Percentiles rank a stretch among this genome's conserved stretches.
Evolutionary conservation across 2,888 invertebrate species (phyloP).

Genomic region (Catocala nupta): DNA sequence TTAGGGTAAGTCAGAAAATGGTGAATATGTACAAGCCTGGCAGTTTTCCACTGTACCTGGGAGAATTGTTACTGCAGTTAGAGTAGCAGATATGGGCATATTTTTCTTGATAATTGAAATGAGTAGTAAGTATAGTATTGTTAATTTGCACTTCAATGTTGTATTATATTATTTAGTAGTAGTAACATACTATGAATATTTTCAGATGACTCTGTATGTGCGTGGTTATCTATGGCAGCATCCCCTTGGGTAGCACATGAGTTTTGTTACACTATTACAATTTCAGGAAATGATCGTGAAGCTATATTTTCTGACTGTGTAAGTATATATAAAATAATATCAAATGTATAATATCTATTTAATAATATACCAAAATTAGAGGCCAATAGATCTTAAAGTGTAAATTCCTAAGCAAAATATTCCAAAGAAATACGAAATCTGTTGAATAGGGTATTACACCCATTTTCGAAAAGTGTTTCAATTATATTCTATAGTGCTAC

Average conservation of each 20-base stretch:
- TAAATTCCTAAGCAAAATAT: too few species aligned
- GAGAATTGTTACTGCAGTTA: conserved; percentile 77
- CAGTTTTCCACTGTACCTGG: conserved; percentile 78
- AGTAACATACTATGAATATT: conserved; percentile 20
- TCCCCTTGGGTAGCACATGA: conserved; percentile 77
- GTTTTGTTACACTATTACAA: conserved; percentile 77
- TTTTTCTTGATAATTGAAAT: conserved; percentile 83
- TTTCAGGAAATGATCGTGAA: conserved; percentile 82
- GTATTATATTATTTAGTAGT: neutral
- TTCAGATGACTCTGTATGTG: conserved; percentile 69
- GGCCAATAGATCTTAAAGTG: too few species aligned
- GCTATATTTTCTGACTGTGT: conserved; percentile 82
- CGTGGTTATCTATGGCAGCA: conserved; percentile 81
- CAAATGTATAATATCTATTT: too few species aligned
- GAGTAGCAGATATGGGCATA: conserved; percentile 81
- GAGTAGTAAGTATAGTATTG: conserved; percentile 63
- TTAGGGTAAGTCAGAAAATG: conserved; percentile 79
- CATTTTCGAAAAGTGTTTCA: too few species aligned
- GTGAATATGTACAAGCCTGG: conserved; percentile 82
- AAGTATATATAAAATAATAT: conserved; percentile 50
- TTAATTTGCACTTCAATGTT: too few species aligned
- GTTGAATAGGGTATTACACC: too few species aligned
- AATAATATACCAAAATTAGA: too few species aligned
- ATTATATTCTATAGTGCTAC: too few species aligned
- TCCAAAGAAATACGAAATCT: too few species aligned